phyloP scores from a whole-genome alignment of 2,113 vertebrate genomes.

The Tetraodon nigroviridis region DNA sequence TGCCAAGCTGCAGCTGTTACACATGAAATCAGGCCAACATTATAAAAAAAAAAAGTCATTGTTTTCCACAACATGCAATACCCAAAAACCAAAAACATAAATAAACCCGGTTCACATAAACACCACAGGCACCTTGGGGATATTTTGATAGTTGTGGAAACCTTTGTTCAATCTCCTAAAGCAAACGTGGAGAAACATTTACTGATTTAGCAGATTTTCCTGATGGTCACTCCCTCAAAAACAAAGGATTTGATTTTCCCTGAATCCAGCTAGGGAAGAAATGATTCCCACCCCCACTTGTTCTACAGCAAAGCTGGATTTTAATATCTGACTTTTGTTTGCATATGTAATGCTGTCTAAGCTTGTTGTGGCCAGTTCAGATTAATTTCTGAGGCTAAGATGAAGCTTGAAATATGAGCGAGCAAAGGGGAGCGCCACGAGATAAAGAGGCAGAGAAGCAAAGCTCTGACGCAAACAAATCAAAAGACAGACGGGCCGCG shows the following conservation, averaged over 20 bases:
- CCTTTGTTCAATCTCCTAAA: too few relatives aligned
- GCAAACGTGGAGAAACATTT: too few relatives aligned
- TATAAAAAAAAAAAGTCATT: too few relatives aligned
- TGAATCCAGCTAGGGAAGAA: slow-evolving; percentile 32
- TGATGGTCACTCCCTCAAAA: too few relatives aligned
- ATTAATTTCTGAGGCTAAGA: slow-evolving; percentile 67
- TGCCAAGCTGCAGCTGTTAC: too few relatives aligned
- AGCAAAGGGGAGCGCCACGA: slow-evolving; percentile 29
- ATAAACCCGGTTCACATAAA: too few relatives aligned
- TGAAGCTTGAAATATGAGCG: slow-evolving; percentile 56
- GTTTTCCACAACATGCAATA: too few relatives aligned
- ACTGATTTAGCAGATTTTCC: too few relatives aligned
- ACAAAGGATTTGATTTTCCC: slow-evolving; percentile 17
- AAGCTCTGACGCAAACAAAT: slow-evolving; percentile 41
- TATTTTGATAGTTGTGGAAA: too few relatives aligned
- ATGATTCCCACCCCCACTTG: slow-evolving; percentile 4
- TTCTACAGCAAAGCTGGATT: slow-evolving; percentile 46
- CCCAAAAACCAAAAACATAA: too few relatives aligned
- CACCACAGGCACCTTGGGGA: too few relatives aligned
- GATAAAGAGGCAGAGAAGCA: slow-evolving; percentile 39
- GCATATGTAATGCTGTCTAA: slow-evolving; percentile 73
- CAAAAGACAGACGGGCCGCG: slow-evolving; percentile 28
- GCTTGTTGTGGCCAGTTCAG: slow-evolving; percentile 66
- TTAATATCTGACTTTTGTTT: slow-evolving; percentile 73
- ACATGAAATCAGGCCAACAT: too few relatives aligned